phyloP scores from a whole-genome alignment of 2,797 vertebrate species.

The Sebastes iracundus region DNA sequence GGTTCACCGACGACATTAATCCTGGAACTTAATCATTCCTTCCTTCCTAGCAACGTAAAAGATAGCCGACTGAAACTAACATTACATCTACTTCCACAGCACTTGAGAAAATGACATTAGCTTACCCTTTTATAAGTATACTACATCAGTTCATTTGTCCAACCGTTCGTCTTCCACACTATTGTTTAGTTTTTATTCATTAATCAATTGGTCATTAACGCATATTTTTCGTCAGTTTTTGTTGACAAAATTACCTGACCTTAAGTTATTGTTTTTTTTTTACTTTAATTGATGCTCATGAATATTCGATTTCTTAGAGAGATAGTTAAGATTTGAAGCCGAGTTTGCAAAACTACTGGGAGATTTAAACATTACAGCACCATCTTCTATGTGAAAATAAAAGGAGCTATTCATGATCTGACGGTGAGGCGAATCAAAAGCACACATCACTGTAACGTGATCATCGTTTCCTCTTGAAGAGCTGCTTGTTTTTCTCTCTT shows the following conservation, averaged over 20 bases:
- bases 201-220: accelerated
- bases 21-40: background rate
- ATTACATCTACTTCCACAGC: background rate
- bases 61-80: background rate
- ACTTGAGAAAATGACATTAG: background rate
- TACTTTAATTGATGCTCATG: constrained; percentile 4
- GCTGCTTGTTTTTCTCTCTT: constrained; percentile 46
- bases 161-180: background rate
- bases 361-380: constrained; percentile 20
- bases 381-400: background rate
- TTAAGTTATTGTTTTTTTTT: background rate
- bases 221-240: background rate
- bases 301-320: constrained; percentile 8
- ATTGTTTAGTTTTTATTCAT: background rate
- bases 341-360: background rate
- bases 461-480: constrained; percentile 36
- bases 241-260: background rate
- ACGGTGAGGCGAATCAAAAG: constrained; percentile 44
- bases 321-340: background rate
- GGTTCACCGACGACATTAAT: background rate
- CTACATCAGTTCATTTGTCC: background rate
- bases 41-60: background rate
- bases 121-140: too few species aligned
- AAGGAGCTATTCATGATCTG: constrained; percentile 39
- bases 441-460: constrained; percentile 31